Evolutionary conservation across 2,888 invertebrate species (phyloP), one percentile per base, ranked within the genome.

Genomic region (Amphipyra tragopoginis): DNA sequence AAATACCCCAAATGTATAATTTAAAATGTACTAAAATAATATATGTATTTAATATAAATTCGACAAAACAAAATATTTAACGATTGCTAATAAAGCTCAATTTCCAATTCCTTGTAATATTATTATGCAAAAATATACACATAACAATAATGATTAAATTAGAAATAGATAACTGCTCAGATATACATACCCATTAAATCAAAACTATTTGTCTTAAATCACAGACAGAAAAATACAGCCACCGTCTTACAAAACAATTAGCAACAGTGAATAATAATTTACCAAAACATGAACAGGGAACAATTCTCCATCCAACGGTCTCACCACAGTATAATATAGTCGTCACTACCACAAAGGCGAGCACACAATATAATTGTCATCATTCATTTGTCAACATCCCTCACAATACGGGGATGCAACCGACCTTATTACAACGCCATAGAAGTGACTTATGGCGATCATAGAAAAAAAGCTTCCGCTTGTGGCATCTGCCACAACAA

Each of bases 301-400:
- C 54, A 36, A 69, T 73, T 48, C 21, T 14, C 40, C 40, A 56
- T 36, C 49, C 65, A 84, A 83, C 81, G 78, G 74, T 72, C 64
- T 48, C 74, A 65, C 73, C 83, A 79, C 75, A 75, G 76, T 76
- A 88, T 87, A 86, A 91, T 90, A 83, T 82, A 91, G 90, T 87
- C 90, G 88, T 91, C 88, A 84, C 68, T 65, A 85, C 86, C 85
- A 92, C 88, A 84, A 86, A 83, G 86, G 87, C 86, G 80, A 82
- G 86, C 87, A 81, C 90, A 91, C 92, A 92, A 92, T 91, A 83
- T 89, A 87, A 90, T 92, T 93, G 93, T 93, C 92, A 93, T 89
- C 88, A 89, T 88, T 89, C 89, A 92, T 93, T 92, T 93, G 92
- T 92, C 92, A 91, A 86, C 88, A 86, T 73, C 73, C 74, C 65